Percentiles rank a stretch among this genome's conserved stretches.
phyloP scores from a whole-genome alignment of 2,888 invertebrate species.

The Drosophila merina region DNA sequence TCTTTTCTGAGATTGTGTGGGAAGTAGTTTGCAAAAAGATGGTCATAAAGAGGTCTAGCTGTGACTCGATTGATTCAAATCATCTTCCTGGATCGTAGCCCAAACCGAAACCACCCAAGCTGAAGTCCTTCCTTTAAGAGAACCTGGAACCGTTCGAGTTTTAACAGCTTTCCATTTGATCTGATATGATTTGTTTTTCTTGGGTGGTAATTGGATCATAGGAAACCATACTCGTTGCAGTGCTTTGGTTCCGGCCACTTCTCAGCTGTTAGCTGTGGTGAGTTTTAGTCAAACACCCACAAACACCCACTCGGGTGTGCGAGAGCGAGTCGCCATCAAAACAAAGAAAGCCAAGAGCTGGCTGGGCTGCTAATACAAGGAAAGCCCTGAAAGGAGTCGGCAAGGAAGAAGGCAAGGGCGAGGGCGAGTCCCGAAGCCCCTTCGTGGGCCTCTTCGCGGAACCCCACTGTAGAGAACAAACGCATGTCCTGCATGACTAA shows the following conservation, averaged over 20 bases:
- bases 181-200: too few relatives aligned
- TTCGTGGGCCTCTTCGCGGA: background rate
- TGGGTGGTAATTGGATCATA: too few relatives aligned
- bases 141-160: too few relatives aligned
- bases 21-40: too few relatives aligned
- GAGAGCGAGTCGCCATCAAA: constrained; percentile 69
- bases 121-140: too few relatives aligned
- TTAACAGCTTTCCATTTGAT: too few relatives aligned
- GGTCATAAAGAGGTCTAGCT: too few relatives aligned
- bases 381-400: constrained; percentile 2
- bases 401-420: background rate
- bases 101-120: too few relatives aligned
- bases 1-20: too few relatives aligned
- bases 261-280: constrained; percentile 59
- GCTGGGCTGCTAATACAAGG: constrained; percentile 28
- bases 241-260: constrained; percentile 3
- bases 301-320: constrained; percentile 19
- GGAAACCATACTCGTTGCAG: too few relatives aligned
- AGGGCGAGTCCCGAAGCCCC: background rate
- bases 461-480: constrained; percentile 28
- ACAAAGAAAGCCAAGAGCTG: constrained; percentile 65
- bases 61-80: too few relatives aligned
- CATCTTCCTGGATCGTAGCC: too few relatives aligned
- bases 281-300: constrained; percentile 45
- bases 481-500: constrained; percentile 64